These are phyloP conservation scores for Bombus waltoni DNA, from an alignment of 1,140 invertebrate genomes.

Conservation along the genomic window DNA sequence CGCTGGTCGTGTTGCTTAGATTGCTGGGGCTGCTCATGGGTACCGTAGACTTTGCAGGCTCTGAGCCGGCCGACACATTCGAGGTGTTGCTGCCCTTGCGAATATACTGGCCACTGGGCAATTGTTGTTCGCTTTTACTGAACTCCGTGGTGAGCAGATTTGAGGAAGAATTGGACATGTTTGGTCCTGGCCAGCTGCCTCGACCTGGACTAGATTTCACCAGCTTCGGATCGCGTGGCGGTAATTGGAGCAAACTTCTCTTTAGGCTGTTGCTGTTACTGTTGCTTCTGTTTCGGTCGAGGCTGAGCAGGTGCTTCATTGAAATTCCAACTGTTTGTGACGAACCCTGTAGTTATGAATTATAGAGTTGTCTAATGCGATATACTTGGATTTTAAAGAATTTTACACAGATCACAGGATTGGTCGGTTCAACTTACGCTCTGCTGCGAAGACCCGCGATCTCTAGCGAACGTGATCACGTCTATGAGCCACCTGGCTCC, in stretches of 20 bases:
- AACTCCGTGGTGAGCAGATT: conserved; percentile 87
- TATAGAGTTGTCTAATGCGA: not conserved
- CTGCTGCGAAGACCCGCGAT: conserved; percentile 84
- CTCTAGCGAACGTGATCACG: conserved; percentile 94
- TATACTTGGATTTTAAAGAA: not conserved
- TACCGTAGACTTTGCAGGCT: conserved; percentile 66
- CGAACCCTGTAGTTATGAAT: conserved; percentile 38
- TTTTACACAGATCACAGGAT: not conserved
- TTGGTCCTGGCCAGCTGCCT: conserved; percentile 92
- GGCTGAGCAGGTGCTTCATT: conserved; percentile 79
- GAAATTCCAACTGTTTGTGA: conserved; percentile 74
- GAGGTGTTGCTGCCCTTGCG: conserved; percentile 77
- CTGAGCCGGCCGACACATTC: conserved; percentile 73
- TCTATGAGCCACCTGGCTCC: conserved; percentile 97
- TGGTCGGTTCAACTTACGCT: conserved; percentile 65
- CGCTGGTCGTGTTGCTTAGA: conserved; percentile 75
- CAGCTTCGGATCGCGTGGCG: conserved; percentile 88
- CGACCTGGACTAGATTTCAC: conserved; percentile 89
- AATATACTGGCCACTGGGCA: conserved; percentile 79
- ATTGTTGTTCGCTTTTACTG: conserved; percentile 92
- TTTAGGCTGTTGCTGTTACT: conserved; percentile 80
- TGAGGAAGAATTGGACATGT: conserved; percentile 83
- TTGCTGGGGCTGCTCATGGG: conserved; percentile 56
- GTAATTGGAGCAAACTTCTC: conserved; percentile 86
- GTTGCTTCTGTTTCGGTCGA: conserved; percentile 77